A percentile compares a stretch with the other conserved stretches of the same genome.
phyloP scores from a whole-genome alignment of 2,797 vertebrate genomes.

The Salarias fasciatus region DNA sequence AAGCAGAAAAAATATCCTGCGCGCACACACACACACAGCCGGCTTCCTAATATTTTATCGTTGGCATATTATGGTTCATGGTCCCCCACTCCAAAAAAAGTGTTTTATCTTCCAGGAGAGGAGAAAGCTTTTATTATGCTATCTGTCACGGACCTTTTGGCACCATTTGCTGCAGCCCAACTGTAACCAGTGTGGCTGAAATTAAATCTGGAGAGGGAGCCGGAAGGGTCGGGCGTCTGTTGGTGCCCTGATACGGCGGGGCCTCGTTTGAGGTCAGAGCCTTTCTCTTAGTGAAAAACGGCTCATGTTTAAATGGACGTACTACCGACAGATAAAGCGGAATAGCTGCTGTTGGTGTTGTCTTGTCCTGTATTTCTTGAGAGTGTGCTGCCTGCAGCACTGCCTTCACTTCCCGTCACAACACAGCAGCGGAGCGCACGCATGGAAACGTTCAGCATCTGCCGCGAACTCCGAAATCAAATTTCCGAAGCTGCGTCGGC shows the following conservation, averaged over 20 bases:
- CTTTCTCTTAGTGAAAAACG: slow-evolving; percentile 25
- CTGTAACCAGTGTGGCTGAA: slow-evolving; percentile 37
- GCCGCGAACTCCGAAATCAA: slow-evolving; percentile 7
- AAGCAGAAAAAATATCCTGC: slow-evolving; percentile 5
- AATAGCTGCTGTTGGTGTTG: too few relatives aligned
- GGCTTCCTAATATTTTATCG: not conserved
- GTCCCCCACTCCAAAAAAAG: slow-evolving; percentile 5
- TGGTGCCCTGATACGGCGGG: not conserved
- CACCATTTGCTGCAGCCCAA: slow-evolving; percentile 18
- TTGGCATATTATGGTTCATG: slow-evolving; percentile 9
- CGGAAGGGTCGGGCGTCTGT: slow-evolving; percentile 9
- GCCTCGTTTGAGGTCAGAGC: slow-evolving; percentile 22
- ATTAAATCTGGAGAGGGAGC: slow-evolving; percentile 35
- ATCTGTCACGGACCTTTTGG: slow-evolving; percentile 18
- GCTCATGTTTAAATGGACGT: slow-evolving; percentile 14
- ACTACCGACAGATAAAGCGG: too few relatives aligned
- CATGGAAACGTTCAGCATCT: not conserved
- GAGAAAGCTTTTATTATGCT: not conserved
- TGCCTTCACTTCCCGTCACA: not conserved
- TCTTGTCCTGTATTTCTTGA: slow-evolving; percentile 7
- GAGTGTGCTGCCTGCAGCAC: too few relatives aligned
- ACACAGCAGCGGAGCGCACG: not conserved
- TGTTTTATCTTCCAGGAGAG: not conserved
- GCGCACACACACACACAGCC: not conserved
- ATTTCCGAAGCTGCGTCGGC: slow-evolving; percentile 1